These are phyloP conservation scores for Notechis scutatus DNA, from an alignment of 2,113 vertebrate genomes.

Conservation along the genomic window DNA sequence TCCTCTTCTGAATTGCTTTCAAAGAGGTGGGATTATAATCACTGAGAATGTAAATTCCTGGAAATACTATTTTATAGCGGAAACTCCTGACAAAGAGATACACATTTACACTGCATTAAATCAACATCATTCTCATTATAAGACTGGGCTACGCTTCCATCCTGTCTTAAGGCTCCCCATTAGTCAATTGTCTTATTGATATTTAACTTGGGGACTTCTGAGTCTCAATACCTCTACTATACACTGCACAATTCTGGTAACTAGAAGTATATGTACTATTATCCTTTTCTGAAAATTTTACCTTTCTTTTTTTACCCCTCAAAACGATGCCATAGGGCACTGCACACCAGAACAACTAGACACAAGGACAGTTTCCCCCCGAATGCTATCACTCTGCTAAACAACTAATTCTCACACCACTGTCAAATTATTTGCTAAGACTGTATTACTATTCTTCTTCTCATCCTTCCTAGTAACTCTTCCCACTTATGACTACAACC, in stretches of 20 bases:
- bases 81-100: neutral
- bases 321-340: no score
- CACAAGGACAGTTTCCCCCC: no score
- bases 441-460: no score
- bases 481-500: no score
- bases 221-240: neutral
- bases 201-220: neutral
- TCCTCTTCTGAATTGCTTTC: neutral
- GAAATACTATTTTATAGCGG: neutral
- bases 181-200: neutral
- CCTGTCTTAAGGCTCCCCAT: neutral
- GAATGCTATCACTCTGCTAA: no score
- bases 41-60: neutral
- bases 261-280: neutral
- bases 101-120: neutral
- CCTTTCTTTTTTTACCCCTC: neutral
- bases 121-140: neutral
- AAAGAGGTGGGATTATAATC: neutral
- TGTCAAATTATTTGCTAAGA: no score
- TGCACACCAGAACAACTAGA: no score
- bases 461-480: no score
- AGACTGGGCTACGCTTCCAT: neutral
- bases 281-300: neutral
- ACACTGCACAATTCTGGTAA: neutral
- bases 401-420: no score